Base-by-base conservation (phyloP, 2,797 vertebrate genomes). In the Anguilla megastoma region DNA sequence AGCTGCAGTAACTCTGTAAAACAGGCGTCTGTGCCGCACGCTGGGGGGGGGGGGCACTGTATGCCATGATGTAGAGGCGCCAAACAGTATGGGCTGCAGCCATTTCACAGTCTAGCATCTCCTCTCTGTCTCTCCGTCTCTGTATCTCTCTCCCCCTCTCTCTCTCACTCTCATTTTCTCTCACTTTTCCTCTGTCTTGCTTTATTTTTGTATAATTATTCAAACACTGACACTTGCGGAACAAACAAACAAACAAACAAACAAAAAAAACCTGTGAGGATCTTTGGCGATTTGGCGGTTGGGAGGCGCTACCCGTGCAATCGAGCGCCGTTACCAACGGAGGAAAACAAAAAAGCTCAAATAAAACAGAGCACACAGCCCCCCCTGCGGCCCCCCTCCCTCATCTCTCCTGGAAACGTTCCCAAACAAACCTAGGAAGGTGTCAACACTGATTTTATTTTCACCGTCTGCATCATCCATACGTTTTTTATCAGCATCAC, bases 271-370 rank as follows among this genome's bases (percentile, higher is more conserved):
- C 69, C 33, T 74, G 88, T 86, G 41, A 66, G n/a, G 76, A 87
- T 94, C 93, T 94, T 94, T 92, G 93, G 93, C 91, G 92, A 71
- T 92, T 93, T 92, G 93, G 93, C 91, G 92, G 76, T 92, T 93
- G 91, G 66, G 85, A 85, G 45, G 5, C 89, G 87, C 69, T 58
- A 82, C 84, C 71, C 89, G 86, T 86, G 60, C 41, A 16, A 9
- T 86, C 24, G 50, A 48, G 24, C 54, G 21, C 88, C 87, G 86
- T 69, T 71, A 84, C 33, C 88, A 89, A 90, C 89, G 92, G 90
- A 90, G 91, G 60, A 86, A 87, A 85, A 83, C 89, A 69, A 58
- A 89, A 89, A 36, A 76, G 41, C 3, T 18, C 41, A 76, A 41
- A 76, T 36, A 86, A 27, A 10, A 71, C 24, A 86, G 74, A 56